Conservation (phyloP, 2,888 invertebrate genomes). For the Tolmerus cingulatus region DNA sequence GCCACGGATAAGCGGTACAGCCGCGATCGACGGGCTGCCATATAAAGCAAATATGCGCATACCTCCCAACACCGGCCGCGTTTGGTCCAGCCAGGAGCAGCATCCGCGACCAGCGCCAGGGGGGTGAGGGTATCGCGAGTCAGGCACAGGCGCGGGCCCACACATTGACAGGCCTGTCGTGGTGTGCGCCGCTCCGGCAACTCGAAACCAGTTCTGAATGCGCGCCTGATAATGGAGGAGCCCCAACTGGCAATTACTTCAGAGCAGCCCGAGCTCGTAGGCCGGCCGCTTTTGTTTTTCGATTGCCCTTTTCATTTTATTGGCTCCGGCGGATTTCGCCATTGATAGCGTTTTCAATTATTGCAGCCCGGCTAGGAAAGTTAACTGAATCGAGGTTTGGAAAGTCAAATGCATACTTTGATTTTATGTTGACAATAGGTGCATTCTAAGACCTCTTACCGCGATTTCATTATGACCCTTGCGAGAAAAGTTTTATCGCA, state of each 20-base stretch:
- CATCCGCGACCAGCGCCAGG: not conserved
- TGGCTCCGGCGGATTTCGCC: not conserved
- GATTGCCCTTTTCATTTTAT: not conserved
- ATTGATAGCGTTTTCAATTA: not conserved
- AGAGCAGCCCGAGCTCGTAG: not conserved
- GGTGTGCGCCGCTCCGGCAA: not conserved
- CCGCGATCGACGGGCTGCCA: not conserved
- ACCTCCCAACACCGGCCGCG: not conserved
- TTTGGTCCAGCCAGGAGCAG: not conserved
- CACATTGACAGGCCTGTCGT: not conserved
- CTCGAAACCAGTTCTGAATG: not conserved
- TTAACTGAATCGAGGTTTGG: not conserved
- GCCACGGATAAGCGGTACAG: slow-evolving; percentile 5
- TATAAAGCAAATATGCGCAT: not conserved
- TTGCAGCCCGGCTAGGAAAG: not conserved
- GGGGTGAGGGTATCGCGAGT: not conserved
- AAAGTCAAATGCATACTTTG: not conserved
- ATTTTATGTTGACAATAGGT: not conserved
- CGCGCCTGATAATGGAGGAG: not conserved
- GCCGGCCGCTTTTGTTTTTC: not conserved
- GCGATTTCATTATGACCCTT: not conserved
- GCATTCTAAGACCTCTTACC: not conserved
- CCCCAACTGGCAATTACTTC: not conserved
- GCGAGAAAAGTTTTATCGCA: not conserved
- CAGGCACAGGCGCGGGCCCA: not conserved